phyloP scores from a whole-genome alignment of 2,113 vertebrate genomes.

The Hippocampus mohnikei region DNA sequence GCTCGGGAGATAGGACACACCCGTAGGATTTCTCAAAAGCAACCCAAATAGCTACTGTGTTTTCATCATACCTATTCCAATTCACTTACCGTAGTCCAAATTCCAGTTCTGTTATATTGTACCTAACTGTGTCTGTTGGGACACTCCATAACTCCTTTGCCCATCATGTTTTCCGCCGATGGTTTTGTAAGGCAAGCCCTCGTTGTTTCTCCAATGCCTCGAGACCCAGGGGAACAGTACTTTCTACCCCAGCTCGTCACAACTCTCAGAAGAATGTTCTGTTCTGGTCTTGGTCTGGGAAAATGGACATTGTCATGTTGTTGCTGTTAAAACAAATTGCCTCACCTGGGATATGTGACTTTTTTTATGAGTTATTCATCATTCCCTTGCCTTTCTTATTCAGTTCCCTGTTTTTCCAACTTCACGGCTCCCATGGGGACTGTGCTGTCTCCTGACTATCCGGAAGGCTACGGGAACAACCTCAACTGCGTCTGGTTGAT shows the following conservation, averaged over 20 bases:
- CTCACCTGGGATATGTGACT: slow-evolving; percentile 6
- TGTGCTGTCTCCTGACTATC: slow-evolving; percentile 95
- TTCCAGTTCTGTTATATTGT: slow-evolving; percentile 14
- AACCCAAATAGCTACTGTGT: slow-evolving; percentile 9
- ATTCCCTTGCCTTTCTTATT: slow-evolving; percentile 33
- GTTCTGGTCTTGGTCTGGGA: slow-evolving; percentile 26
- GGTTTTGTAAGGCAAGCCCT: slow-evolving; percentile 28
- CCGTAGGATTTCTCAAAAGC: slow-evolving; percentile 9
- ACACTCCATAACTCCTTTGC: slow-evolving; percentile 14
- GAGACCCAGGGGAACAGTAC: slow-evolving; percentile 38
- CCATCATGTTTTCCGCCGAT: slow-evolving; percentile 18
- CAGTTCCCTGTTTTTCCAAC: slow-evolving; percentile 97
- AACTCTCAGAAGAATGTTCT: slow-evolving; percentile 40
- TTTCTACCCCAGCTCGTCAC: slow-evolving; percentile 51
- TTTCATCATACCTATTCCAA: slow-evolving; percentile 11
- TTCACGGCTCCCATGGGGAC: slow-evolving; percentile 95
- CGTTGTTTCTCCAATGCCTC: slow-evolving; percentile 40
- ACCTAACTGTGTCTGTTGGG: slow-evolving; percentile 23
- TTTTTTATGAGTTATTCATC: slow-evolving; percentile 12
- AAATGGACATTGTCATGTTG: slow-evolving; percentile 23
- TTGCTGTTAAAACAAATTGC: slow-evolving; percentile 28
- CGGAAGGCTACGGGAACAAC: slow-evolving; percentile 96
- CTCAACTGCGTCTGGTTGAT: slow-evolving; percentile 97
- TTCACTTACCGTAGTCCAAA: slow-evolving; percentile 21
- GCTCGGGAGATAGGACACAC: slow-evolving; percentile 1